Conservation (phyloP, 2,797 vertebrate species). For the Otolemur crassicaudatus region DNA sequence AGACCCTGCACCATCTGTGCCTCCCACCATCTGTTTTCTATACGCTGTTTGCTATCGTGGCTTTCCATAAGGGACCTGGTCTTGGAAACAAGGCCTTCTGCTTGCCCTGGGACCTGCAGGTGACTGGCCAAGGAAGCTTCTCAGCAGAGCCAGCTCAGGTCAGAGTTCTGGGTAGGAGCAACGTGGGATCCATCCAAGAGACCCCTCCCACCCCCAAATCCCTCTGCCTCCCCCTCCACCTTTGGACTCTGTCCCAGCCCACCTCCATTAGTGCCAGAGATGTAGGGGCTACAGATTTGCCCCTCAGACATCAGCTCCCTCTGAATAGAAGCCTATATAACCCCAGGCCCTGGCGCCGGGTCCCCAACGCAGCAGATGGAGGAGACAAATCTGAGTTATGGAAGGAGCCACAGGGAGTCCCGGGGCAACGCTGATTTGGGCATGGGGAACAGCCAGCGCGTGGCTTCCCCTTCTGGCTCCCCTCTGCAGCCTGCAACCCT, state of each 20-base stretch:
- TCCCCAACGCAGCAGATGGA: not conserved
- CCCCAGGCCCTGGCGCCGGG: not conserved
- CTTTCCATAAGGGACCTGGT: not conserved
- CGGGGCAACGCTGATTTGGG: not conserved
- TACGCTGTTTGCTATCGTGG: no score
- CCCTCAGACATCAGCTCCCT: not conserved
- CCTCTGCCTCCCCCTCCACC: not conserved
- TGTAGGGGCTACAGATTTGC: not conserved
- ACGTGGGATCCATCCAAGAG: accelerated
- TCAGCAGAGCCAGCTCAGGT: not conserved
- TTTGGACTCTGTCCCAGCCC: not conserved
- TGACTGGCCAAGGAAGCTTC: not conserved
- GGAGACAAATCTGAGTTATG: not conserved
- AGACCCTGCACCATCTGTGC: not conserved
- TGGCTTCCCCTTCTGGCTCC: not conserved
- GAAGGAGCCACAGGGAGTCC: not conserved
- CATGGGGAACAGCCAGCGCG: accelerated
- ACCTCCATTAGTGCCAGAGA: not conserved
- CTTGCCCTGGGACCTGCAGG: accelerated
- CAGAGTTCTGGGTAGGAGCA: not conserved
- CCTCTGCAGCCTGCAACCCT: no score
- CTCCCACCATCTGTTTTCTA: not conserved
- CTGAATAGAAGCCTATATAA: accelerated
- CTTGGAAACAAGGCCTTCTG: not conserved
- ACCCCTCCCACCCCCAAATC: not conserved